phyloP scores from a whole-genome alignment of 2,797 vertebrate species.

The Passerculus sandwichensis region DNA sequence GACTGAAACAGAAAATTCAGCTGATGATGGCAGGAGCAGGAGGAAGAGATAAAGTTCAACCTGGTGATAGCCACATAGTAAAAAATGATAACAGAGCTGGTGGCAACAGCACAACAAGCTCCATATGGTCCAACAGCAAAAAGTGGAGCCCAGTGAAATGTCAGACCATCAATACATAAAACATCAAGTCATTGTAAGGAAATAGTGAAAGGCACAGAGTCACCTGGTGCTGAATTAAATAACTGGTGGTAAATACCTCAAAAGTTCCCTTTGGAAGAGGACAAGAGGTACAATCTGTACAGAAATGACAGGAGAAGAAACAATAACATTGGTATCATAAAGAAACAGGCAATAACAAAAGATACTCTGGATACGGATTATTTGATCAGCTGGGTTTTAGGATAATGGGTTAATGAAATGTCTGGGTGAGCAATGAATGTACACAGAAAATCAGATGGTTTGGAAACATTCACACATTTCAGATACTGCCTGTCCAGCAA shows the following conservation, averaged over 20 bases:
- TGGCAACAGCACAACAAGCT: background rate
- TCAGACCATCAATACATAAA: background rate
- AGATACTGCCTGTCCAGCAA: background rate
- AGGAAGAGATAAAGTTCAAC: slow-evolving; percentile 45
- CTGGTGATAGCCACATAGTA: background rate
- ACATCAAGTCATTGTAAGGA: background rate
- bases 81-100: background rate
- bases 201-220: background rate
- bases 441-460: background rate
- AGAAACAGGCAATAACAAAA: background rate
- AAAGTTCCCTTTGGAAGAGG: background rate
- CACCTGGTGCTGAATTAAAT: background rate
- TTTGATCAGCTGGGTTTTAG: slow-evolving; percentile 18
- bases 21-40: background rate
- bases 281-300: background rate
- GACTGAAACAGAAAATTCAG: background rate
- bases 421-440: background rate
- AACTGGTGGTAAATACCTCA: background rate
- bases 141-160: background rate
- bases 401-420: slow-evolving; percentile 22
- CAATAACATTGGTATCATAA: background rate
- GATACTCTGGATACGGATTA: background rate
- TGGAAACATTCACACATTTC: background rate
- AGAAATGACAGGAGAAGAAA: background rate
- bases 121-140: background rate